Evolutionary conservation across 2,888 invertebrate species (phyloP).

Genomic region (Harmothoe impar): DNA sequence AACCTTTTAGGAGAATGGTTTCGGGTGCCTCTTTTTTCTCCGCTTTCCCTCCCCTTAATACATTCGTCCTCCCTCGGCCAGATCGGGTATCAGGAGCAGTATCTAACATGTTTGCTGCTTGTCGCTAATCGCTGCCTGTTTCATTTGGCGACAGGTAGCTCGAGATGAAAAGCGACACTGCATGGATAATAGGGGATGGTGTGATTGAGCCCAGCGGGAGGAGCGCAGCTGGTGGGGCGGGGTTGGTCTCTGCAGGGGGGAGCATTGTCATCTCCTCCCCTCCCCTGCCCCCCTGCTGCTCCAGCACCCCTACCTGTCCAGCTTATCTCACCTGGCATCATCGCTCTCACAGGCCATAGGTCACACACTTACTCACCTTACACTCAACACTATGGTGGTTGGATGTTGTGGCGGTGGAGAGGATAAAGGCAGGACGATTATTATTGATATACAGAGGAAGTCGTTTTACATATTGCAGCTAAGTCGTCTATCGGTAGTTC

Average conservation of each 20-base stretch:
- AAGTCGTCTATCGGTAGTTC: neutral
- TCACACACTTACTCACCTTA: neutral
- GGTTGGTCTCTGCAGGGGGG: neutral
- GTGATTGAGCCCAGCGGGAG: conserved; percentile 19
- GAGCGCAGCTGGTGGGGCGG: neutral
- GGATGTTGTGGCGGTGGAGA: neutral
- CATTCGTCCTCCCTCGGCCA: neutral
- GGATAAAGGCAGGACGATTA: neutral
- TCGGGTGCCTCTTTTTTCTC: no score
- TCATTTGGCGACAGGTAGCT: conserved; percentile 25
- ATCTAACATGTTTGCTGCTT: conserved; percentile 31
- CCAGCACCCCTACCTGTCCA: conserved; percentile 29
- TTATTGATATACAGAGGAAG: neutral
- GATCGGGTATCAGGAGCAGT: neutral
- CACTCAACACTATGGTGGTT: neutral
- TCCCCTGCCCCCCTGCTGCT: neutral
- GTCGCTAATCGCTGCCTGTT: conserved; percentile 35
- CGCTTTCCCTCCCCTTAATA: neutral
- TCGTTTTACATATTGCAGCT: neutral
- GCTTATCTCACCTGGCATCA: conserved; percentile 44
- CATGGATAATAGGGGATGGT: neutral
- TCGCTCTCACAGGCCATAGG: neutral
- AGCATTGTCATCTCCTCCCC: neutral
- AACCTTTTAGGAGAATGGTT: no score
- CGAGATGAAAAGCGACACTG: neutral